Conservation (phyloP, 2,888 invertebrate species). For the Abrostola triplasia region DNA sequence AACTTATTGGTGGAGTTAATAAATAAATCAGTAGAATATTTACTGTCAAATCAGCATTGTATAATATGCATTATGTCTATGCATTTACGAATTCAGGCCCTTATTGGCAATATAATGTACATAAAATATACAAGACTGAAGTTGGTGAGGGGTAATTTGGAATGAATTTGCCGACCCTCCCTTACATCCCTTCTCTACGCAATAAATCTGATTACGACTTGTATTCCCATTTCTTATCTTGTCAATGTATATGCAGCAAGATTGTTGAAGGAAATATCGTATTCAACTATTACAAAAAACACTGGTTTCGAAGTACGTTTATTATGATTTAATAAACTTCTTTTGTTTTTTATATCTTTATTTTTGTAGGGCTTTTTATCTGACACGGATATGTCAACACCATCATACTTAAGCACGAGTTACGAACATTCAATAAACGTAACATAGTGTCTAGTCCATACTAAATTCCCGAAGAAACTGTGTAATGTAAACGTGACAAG, state of each 20-base stretch:
- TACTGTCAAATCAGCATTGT: neutral
- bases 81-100: neutral
- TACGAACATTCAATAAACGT: no score
- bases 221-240: slow-evolving; percentile 1
- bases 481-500: no score
- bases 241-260: neutral
- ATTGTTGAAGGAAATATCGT: neutral
- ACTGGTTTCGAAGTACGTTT: no score
- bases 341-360: no score
- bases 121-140: slow-evolving; percentile 1
- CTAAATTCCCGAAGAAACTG: no score
- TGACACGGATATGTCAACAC: no score
- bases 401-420: no score
- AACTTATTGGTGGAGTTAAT: no score
- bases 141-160: slow-evolving; percentile 3
- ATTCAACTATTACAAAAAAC: neutral
- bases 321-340: no score
- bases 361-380: no score
- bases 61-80: neutral
- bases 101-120: slow-evolving; percentile 1
- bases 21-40: no score
- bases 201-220: slow-evolving; percentile 4
- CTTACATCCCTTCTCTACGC: neutral
- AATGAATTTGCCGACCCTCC: slow-evolving; percentile 12
- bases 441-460: no score